A percentile compares a stretch with the other conserved stretches of the same genome.
Conservation (phyloP, 2,888 invertebrate species). For the Parnassius mnemosyne region DNA sequence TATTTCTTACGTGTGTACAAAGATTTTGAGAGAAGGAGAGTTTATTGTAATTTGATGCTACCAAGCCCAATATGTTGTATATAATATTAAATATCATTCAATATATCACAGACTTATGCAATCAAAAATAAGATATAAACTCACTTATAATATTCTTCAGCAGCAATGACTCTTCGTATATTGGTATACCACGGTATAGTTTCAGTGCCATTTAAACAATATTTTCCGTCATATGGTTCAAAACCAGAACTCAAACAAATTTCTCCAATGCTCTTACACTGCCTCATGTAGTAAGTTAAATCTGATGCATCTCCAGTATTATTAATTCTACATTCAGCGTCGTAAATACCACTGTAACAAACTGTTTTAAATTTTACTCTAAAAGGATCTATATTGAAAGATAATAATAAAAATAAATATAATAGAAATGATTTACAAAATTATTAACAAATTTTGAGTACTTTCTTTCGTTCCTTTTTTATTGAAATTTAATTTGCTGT, state of each 20-base stretch:
- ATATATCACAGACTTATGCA: background rate
- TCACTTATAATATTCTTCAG: constrained; percentile 86
- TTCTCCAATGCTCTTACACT: constrained; percentile 69
- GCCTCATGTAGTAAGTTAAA: constrained; percentile 75
- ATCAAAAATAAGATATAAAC: constrained; percentile 34
- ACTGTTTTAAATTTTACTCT: constrained; percentile 58
- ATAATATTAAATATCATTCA: background rate
- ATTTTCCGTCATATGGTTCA: constrained; percentile 60
- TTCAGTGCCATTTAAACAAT: constrained; percentile 63
- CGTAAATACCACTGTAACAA: constrained; percentile 84
- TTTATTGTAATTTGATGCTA: too few relatives aligned
- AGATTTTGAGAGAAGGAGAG: too few relatives aligned
- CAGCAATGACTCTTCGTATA: constrained; percentile 78
- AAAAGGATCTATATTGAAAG: too few relatives aligned
- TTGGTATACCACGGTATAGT: constrained; percentile 72
- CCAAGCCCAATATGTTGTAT: background rate
- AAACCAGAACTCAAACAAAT: constrained; percentile 72
- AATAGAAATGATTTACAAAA: too few relatives aligned
- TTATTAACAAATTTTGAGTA: too few relatives aligned
- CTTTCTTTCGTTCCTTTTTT: too few relatives aligned
- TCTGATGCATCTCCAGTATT: constrained; percentile 54
- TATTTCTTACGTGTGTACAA: too few relatives aligned
- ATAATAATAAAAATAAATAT: too few relatives aligned
- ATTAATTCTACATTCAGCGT: constrained; percentile 68
- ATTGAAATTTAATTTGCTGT: too few relatives aligned